Evolutionary conservation across 53 echinoderm and acorn worm species (phyloP).

Genomic region (Patiria pectinifera): DNA sequence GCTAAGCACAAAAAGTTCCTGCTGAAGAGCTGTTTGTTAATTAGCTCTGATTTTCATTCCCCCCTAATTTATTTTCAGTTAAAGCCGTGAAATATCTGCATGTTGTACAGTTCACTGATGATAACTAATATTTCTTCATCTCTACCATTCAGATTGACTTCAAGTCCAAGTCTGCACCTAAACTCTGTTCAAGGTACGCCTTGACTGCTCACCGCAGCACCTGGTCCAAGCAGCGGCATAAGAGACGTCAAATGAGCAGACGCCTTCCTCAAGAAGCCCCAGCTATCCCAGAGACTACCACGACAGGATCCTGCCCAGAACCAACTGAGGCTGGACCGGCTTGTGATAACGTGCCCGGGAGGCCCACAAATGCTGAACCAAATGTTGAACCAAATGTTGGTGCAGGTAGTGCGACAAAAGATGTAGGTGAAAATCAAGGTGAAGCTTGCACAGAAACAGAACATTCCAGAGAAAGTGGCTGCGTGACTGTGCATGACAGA

Average conservation of each 20-base stretch:
- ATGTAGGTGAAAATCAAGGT: not conserved
- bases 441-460: no score
- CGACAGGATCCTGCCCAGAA: not conserved
- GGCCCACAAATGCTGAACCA: not conserved
- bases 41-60: no score
- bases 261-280: not conserved
- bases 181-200: constrained; percentile 64
- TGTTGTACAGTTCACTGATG: not conserved
- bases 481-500: no score
- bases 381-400: no score
- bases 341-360: not conserved
- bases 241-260: constrained; percentile 65
- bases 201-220: constrained; percentile 80
- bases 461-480: not conserved
- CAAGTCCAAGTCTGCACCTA: constrained; percentile 65
- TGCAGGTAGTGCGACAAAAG: not conserved
- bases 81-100: not conserved
- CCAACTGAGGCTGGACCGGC: not conserved
- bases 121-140: not conserved
- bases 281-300: not conserved
- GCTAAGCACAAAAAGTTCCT: no score
- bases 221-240: constrained; percentile 92
- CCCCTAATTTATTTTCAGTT: no score
- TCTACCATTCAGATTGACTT: constrained; percentile 68
- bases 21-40: no score